Base-by-base conservation (phyloP, 2,797 vertebrate genomes). In the Brachyrhaphis roseni region DNA sequence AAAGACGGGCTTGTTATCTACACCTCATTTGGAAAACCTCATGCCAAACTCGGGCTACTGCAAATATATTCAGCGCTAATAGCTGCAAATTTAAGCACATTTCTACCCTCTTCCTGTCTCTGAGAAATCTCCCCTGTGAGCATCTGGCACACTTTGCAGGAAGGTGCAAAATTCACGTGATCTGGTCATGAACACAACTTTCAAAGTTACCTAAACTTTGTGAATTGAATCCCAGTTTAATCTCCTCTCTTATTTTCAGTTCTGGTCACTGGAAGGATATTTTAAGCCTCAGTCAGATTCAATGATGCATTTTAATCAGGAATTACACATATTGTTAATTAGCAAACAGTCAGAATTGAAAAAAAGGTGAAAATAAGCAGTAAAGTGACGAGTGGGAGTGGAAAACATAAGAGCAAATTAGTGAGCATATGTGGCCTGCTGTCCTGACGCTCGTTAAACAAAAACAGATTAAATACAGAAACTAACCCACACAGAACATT, bases 71-170 rank as follows among this genome's bases (percentile, higher is more conserved):
- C 78, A 76, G 77, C 0, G 46, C 57, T 85, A 85, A 88, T 89
- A 76, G 62, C 83, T 36, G 45, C 78, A 46, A 72, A 79, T 81
- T 82, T 79, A 81, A 82, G 76, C 47, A 0, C 46, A 46, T 55
- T 53, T 59, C 34, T 46, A 31, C 8, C n/a, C n/a, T 18, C 46
- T 5, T 23, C 36, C 53, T 47, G 43, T 39, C 78, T 53, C 75
- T 62, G 55, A 47, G 43, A 81, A 43, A 78, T 74, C 77, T 78
- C 72, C 83, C 78, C 64, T 75, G 18, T 43, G 1, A 62, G 84
- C 89, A 90, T 90, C 92, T 92, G 91, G 90, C 88, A 43, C 49
- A 74, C 72, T 82, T 80, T 11, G 87, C 90, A 88, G 57, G 16
- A 82, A 86, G 88, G 87, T 86, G 84, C 78, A 68, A 0, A 57